A percentile compares a stretch with the other conserved stretches of the same genome.
Evolutionary conservation across 1,140 invertebrate genomes (phyloP).

Genomic region (Calosoma granatense): DNA sequence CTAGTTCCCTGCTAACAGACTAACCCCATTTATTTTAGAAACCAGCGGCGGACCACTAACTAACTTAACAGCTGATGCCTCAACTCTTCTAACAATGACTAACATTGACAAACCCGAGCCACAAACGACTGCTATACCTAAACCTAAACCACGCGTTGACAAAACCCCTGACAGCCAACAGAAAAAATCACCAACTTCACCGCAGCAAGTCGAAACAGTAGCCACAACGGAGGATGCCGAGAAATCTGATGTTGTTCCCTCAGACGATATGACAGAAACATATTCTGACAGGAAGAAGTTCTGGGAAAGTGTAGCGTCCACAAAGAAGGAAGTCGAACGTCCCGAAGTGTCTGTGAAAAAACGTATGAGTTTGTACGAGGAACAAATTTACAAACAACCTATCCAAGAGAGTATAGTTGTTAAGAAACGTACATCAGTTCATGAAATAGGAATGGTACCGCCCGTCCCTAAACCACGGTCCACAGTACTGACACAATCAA

Average conservation of each 20-base stretch:
- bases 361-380: conserved; percentile 25
- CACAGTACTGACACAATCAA: conserved; percentile 19
- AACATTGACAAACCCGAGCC: neutral
- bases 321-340: conserved; percentile 10
- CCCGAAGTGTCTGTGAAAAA: conserved; percentile 21
- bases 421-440: conserved; percentile 27
- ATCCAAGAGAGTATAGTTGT: conserved; percentile 18
- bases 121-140: conserved; percentile 20
- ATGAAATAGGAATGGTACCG: conserved; percentile 22
- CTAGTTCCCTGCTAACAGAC: conserved; percentile 32
- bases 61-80: conserved; percentile 23
- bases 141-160: conserved; percentile 30
- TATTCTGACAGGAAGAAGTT: conserved; percentile 39
- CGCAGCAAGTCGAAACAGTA: conserved; percentile 18
- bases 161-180: conserved; percentile 22
- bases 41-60: conserved; percentile 28
- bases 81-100: conserved; percentile 14
- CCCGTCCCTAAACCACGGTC: conserved; percentile 36
- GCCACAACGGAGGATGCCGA: conserved; percentile 7
- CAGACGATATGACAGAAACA: conserved; percentile 24
- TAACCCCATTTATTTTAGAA: conserved; percentile 36
- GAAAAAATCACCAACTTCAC: conserved; percentile 16
- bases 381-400: conserved; percentile 8
- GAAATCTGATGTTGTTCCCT: conserved; percentile 15
- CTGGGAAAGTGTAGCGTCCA: conserved; percentile 33